Base-by-base conservation (phyloP, 1,140 invertebrate species). In the Drosophila ambigua region DNA sequence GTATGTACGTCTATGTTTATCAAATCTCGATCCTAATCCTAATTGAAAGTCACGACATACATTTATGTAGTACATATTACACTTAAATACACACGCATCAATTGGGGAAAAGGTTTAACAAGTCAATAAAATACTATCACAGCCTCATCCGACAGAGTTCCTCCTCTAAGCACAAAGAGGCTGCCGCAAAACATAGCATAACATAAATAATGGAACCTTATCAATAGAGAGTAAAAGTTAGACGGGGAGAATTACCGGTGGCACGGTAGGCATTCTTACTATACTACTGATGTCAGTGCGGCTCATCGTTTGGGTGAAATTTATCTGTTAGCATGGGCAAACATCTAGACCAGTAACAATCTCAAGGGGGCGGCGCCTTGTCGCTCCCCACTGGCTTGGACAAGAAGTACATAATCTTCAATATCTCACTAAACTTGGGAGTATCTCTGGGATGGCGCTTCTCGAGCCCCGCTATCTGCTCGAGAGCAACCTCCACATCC, bases 381-480 rank as follows among this genome's bases (percentile, higher is more conserved):
- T 74, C 53, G 23, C 43, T 46, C 15, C 11, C 28, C 53, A 35
- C 52, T 31, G 60, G 60, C 28, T 65, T 53, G 4, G 53, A 52
- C 48, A 75, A 44, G 39, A 53, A 75, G 41, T 88, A 85, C 55
- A 88, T 83, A 13, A 85, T 85, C 44, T 79, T 85, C 2, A 85
- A 51, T 6, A 68, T 59, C 49, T 85, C 75, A 16, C 63, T 83
- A 49, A 83, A 85, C 39, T 83, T 75, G 4, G 82, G 82, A 0
- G 71, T 39, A n/a, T 88, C 79, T 8, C 79, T 63, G 0, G 82
- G 82, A 23, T 62, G 65, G 13, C 82, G 82, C 39, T 77, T 85
- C n/a, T 88, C 79, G 9, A 85, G 46, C 2, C 82, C 82, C 0
- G 83, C 73, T 24, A 87, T 83, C 51, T 88, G 79, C 51, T 88